These are phyloP conservation scores for Drosophila diplacantha DNA, from an alignment of 2,888 invertebrate species.

Conservation along the genomic window DNA sequence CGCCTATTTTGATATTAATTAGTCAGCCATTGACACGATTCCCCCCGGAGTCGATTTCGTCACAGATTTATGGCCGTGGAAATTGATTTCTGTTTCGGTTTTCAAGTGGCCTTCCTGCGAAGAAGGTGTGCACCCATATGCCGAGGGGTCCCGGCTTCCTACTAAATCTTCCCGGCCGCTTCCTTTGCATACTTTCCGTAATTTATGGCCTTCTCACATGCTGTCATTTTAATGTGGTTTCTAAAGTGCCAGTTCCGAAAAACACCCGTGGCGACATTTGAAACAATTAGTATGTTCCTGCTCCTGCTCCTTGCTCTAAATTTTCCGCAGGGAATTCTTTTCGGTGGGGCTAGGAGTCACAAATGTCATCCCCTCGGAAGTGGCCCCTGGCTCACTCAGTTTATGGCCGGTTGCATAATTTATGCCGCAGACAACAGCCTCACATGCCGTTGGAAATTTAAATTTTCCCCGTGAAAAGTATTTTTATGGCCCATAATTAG, in stretches of 20 bases:
- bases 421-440: constrained; percentile 54
- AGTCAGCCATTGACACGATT: constrained; percentile 49
- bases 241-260: constrained; percentile 49
- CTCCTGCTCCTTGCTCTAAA: constrained; percentile 31
- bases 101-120: constrained; percentile 13
- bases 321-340: constrained; percentile 17
- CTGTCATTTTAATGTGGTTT: constrained; percentile 74
- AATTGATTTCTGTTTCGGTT: constrained; percentile 55
- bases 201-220: constrained; percentile 74
- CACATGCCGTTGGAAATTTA: constrained; percentile 50
- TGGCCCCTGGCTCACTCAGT: constrained; percentile 48
- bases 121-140: constrained; percentile 68
- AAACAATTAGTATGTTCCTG: constrained; percentile 57
- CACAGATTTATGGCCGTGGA: constrained; percentile 58
- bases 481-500: constrained; percentile 36
- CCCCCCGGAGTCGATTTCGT: constrained; percentile 20
- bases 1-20: constrained; percentile 64
- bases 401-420: constrained; percentile 55
- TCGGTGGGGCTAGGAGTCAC: constrained; percentile 48
- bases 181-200: constrained; percentile 40
- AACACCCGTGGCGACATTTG: constrained; percentile 65
- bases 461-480: constrained; percentile 18
- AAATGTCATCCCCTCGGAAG: constrained; percentile 50
- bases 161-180: constrained; percentile 58
- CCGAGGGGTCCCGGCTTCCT: constrained; percentile 43